Conservation (phyloP, 2,113 vertebrate species). For the Halichoeres trimaculatus region DNA sequence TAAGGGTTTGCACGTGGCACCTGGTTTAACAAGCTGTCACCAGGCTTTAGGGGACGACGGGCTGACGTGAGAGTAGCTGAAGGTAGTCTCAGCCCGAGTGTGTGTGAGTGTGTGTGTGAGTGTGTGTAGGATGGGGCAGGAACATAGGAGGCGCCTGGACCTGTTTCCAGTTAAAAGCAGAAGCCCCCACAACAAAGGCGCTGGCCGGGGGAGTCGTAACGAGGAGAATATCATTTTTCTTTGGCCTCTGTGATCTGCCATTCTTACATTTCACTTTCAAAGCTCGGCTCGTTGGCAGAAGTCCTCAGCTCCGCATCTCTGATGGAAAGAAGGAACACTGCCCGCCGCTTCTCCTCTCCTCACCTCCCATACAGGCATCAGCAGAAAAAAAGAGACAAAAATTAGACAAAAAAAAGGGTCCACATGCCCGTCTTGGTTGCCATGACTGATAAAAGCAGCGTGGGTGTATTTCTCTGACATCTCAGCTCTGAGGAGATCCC, state of each 20-base stretch:
- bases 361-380: constrained; percentile 26
- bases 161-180: constrained; percentile 94
- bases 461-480: constrained; percentile 44
- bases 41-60: constrained; percentile 40
- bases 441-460: constrained; percentile 50
- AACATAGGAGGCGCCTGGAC: constrained; percentile 71
- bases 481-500: constrained; percentile 43
- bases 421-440: constrained; percentile 26
- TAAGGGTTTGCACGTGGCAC: constrained; percentile 58
- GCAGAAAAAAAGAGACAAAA: constrained; percentile 3
- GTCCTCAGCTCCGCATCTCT: constrained; percentile 63
- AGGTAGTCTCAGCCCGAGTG: constrained; percentile 14
- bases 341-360: constrained; percentile 50
- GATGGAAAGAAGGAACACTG: constrained; percentile 61
- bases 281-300: constrained; percentile 82
- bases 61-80: neutral
- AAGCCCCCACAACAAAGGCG: constrained; percentile 90
- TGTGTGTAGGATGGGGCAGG: constrained; percentile 46
- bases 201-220: constrained; percentile 81
- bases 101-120: constrained; percentile 38
- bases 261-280: constrained; percentile 93
- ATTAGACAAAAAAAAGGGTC: neutral
- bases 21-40: constrained; percentile 77
- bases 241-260: constrained; percentile 90
- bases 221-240: constrained; percentile 93